A percentile compares a stretch with the other conserved stretches of the same genome.
These are phyloP conservation scores for Myotis davidii DNA, from an alignment of 2,113 vertebrate species.

Conservation along the genomic window DNA sequence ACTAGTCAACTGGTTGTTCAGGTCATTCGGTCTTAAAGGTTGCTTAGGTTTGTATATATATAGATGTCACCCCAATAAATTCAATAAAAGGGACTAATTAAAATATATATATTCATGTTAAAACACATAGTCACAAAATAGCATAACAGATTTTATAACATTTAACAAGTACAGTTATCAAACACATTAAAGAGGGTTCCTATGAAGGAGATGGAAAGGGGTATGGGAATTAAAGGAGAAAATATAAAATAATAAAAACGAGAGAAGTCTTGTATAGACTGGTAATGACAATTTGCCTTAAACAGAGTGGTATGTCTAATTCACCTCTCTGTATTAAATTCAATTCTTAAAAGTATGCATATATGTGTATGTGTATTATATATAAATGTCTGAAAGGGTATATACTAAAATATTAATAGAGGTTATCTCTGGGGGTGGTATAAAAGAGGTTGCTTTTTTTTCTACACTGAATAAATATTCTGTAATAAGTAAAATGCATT, in stretches of 20 bases:
- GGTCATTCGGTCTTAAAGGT: too few relatives aligned
- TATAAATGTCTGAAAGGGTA: background rate
- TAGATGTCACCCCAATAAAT: background rate
- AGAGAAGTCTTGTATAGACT: slow-evolving; percentile 12
- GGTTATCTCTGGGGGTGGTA: background rate
- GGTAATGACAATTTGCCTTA: slow-evolving; percentile 26
- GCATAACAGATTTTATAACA: background rate
- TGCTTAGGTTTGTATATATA: too few relatives aligned
- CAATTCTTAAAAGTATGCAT: background rate
- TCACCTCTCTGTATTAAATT: slow-evolving; percentile 5
- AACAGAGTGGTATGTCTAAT: slow-evolving; percentile 32
- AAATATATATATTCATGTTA: background rate
- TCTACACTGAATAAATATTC: slow-evolving; percentile 23
- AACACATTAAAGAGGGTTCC: background rate
- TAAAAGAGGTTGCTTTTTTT: slow-evolving; percentile 38
- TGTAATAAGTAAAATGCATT: slow-evolving; percentile 5
- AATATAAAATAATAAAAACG: slow-evolving; percentile 28
- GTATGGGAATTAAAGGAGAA: background rate
- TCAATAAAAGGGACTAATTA: background rate
- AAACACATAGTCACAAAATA: background rate
- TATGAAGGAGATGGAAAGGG: background rate
- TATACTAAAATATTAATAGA: slow-evolving; percentile 12
- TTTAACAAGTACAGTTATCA: background rate
- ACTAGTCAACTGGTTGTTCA: too few relatives aligned
- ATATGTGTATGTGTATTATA: background rate